Evolutionary conservation across 2,888 invertebrate genomes (phyloP).

Genomic region (Stenotaenia linearis): DNA sequence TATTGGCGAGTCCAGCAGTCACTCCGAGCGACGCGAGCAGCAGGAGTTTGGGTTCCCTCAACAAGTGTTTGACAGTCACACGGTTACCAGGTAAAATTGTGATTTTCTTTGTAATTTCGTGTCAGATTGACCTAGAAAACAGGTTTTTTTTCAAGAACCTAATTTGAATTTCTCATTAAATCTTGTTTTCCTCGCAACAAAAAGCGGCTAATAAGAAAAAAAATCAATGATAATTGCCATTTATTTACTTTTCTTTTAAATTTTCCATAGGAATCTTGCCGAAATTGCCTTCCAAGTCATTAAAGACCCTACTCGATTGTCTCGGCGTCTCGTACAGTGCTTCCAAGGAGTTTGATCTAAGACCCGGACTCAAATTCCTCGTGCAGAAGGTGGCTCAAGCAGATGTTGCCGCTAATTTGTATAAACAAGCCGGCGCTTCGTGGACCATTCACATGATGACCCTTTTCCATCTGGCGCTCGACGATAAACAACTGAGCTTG

Average conservation of each 20-base stretch:
- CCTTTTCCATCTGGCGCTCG: constrained; percentile 74
- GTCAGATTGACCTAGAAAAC: too few relatives aligned
- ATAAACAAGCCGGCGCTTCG: constrained; percentile 84
- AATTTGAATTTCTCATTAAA: too few relatives aligned
- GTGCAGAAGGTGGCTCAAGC: constrained; percentile 87
- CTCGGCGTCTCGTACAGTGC: constrained; percentile 74
- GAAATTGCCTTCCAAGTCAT: constrained; percentile 50
- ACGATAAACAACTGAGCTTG: constrained; percentile 53
- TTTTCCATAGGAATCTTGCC: constrained; percentile 40
- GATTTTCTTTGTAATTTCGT: too few relatives aligned
- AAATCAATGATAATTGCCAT: too few relatives aligned
- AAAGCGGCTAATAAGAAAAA: too few relatives aligned
- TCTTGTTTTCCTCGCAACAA: too few relatives aligned
- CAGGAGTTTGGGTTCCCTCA: not conserved
- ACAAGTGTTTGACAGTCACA: not conserved
- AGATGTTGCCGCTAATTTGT: constrained; percentile 80
- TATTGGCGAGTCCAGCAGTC: constrained; percentile 45
- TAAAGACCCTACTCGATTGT: constrained; percentile 67
- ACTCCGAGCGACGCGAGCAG: constrained; percentile 38
- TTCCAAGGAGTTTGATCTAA: constrained; percentile 77
- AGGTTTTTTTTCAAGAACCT: too few relatives aligned
- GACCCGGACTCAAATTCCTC: constrained; percentile 88
- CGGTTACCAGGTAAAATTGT: constrained; percentile 26
- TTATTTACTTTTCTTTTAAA: not conserved
- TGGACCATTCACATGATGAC: constrained; percentile 77